Evolutionary conservation across 2,113 vertebrate genomes (phyloP), one percentile per base, ranked within the genome.

Genomic region (Nestor notabilis): DNA sequence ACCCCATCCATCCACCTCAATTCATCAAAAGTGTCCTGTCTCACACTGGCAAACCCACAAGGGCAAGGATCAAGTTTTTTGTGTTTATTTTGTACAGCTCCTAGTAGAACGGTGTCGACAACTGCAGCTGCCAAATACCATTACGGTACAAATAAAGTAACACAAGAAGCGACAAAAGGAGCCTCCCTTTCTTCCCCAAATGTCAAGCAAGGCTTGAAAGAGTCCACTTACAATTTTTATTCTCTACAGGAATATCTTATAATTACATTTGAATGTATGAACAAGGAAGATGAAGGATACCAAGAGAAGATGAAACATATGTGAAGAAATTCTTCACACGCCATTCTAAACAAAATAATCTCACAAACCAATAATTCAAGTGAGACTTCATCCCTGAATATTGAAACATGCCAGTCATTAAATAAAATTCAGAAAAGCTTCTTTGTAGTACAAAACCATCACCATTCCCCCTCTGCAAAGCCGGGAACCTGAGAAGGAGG

Each of bases 321-420:
- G 71, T 83, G 89, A 89, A 92, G 80, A 95, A 96, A 95, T 92
- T 94, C 94, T 95, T 94, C 94, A 93, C 77, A 60, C 81, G 93
- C 81, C 89, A 92, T 95, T 95, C 87, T 94, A 92, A 93, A 97
- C 91, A 39, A 88, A 95, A 96, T 94, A 96, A 96, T 94, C 91
- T 94, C 94, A 75, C 77, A 93, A 94, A 84, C 94, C 85, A 95
- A 37, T 92, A 94, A 95, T 52, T 95, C 90, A 90, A 92, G 83
- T 25, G 88, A 95, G 94, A 97, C 27, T 97, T 93, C 65, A 39
- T 94, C 97, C 93, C 83, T 0, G 7, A 95, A 92, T 76, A 80
- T 80, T 85, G 81, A 90, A 94, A 95, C 76, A 93, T 37, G 53
- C 70, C 86, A 92, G 61, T 64, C 65, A 49, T 83, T 92, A 93